Conservation (phyloP, 2,888 invertebrate species). For the Eristalis pertinax region DNA sequence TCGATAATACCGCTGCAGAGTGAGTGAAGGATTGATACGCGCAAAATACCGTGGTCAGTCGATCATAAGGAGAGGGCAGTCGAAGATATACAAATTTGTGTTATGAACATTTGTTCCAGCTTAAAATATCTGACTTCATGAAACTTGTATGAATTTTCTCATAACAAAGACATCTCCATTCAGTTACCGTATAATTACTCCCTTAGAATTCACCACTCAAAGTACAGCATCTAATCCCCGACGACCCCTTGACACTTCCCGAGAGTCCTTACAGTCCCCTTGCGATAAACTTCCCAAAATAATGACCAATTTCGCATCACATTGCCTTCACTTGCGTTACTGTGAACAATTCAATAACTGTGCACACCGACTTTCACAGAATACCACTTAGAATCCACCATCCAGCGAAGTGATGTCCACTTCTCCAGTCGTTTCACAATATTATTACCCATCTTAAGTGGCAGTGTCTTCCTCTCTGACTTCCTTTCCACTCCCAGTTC, state of each 20-base stretch:
- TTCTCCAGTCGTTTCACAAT: conserved; percentile 55
- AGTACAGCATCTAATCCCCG: not conserved
- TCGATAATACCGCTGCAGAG: no score
- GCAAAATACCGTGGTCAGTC: no score
- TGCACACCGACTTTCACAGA: conserved; percentile 3
- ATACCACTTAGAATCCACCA: conserved; percentile 32
- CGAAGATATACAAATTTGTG: no score
- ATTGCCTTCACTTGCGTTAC: not conserved
- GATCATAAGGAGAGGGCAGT: no score
- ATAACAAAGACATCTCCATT: not conserved
- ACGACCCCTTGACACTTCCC: not conserved
- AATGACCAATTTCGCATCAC: not conserved
- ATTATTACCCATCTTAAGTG: conserved; percentile 62
- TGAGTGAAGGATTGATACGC: no score
- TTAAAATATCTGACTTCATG: no score
- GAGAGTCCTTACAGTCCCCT: not conserved
- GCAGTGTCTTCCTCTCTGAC: conserved; percentile 22
- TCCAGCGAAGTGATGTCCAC: conserved; percentile 51
- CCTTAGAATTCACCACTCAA: not conserved
- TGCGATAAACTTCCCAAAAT: not conserved
- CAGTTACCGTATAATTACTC: not conserved
- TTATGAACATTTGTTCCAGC: no score
- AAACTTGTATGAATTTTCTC: not conserved
- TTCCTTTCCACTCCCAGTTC: conserved; percentile 38
- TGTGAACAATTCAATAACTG: conserved; percentile 12